Evolutionary conservation across 2,113 vertebrate genomes (phyloP).

Genomic region (Larimichthys polyactis): DNA sequence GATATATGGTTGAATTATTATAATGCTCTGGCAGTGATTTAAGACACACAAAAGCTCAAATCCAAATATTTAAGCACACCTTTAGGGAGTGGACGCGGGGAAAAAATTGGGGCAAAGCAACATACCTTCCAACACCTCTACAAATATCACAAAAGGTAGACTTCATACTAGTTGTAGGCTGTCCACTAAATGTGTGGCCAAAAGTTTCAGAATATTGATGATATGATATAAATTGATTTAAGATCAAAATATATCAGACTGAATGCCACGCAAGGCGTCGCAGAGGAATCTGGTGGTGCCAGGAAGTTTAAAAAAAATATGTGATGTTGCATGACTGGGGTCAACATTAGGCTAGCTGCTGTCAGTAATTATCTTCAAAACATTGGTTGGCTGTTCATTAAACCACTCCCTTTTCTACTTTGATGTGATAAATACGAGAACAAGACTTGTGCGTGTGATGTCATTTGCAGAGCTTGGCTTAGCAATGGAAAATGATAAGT

Average conservation of each 20-base stretch:
- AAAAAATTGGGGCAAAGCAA: neutral
- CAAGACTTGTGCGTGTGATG: neutral
- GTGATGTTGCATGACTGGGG: neutral
- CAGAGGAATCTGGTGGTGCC: neutral
- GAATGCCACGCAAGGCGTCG: neutral
- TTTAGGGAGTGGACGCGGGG: neutral
- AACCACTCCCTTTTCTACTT: neutral
- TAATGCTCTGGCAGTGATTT: neutral
- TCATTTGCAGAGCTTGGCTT: neutral
- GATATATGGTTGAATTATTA: neutral
- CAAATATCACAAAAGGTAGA: constrained; percentile 17
- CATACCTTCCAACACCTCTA: neutral
- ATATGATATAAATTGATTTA: too few species aligned
- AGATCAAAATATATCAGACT: too few species aligned
- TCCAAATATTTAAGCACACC: constrained; percentile 7
- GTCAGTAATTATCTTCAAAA: neutral
- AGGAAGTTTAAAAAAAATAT: neutral
- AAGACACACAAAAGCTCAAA: neutral
- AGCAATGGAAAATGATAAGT: neutral
- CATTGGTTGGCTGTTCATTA: neutral
- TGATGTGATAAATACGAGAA: neutral
- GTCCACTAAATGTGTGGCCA: too few species aligned
- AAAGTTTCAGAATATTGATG: neutral
- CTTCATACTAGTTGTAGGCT: too few species aligned
- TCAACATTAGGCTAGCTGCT: neutral